Evolutionary conservation across 2,888 invertebrate species (phyloP).

Genomic region (Acronicta leporina): DNA sequence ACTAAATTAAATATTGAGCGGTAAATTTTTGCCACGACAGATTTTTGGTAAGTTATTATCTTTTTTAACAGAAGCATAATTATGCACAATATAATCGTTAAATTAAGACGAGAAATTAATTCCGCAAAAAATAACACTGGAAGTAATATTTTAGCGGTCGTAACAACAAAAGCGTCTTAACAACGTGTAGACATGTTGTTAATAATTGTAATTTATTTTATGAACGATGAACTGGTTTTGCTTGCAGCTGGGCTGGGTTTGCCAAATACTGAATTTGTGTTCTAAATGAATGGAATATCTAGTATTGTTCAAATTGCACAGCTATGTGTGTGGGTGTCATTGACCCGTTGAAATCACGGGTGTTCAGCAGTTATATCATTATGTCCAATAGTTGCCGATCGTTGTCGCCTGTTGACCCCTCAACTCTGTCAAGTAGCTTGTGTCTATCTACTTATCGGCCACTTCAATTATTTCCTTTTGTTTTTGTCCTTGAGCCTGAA

Average conservation of each 20-base stretch:
- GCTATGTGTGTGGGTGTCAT: conserved; percentile 70
- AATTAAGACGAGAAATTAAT: not conserved
- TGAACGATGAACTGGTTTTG: conserved; percentile 27
- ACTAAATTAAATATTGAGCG: not conserved
- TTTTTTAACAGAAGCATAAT: not conserved
- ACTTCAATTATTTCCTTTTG: conserved; percentile 77
- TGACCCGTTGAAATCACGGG: conserved; percentile 83
- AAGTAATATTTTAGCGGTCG: conserved; percentile 6
- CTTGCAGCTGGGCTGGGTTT: conserved; percentile 15
- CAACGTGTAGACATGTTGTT: conserved; percentile 17
- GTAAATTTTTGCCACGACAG: not conserved
- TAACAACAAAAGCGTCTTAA: conserved; percentile 7
- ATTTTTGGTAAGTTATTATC: not conserved
- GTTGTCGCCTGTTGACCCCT: conserved; percentile 80
- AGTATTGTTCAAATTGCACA: conserved; percentile 48
- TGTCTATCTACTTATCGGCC: conserved; percentile 78
- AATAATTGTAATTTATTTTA: conserved; percentile 41
- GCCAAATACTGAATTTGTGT: conserved; percentile 36
- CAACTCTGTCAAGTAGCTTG: conserved; percentile 76
- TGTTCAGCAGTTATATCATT: conserved; percentile 79
- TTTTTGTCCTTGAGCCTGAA: conserved; percentile 67
- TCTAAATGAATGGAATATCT: conserved; percentile 34
- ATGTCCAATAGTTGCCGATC: conserved; percentile 74
- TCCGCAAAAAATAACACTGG: not conserved
- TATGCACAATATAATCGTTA: too few species aligned